Evolutionary conservation across 2,888 invertebrate genomes (phyloP).

Genomic region (Nemotelus nigrinus): DNA sequence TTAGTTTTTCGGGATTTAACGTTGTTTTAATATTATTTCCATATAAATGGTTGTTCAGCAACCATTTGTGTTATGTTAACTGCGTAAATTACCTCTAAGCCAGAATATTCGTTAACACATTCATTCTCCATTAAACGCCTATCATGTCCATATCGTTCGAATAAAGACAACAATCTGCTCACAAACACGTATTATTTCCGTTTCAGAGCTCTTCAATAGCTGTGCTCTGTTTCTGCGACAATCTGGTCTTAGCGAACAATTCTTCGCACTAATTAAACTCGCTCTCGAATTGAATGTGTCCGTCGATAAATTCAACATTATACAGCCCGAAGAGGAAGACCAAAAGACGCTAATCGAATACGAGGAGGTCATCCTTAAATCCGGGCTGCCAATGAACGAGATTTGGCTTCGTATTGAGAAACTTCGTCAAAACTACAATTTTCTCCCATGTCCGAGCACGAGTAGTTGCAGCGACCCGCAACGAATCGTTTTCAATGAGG

Average conservation of each 20-base stretch:
- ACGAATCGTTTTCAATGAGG: conserved; percentile 72
- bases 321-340: conserved; percentile 57
- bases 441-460: conserved; percentile 69
- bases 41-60: no score
- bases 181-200: conserved; percentile 57
- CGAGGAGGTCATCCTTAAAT: conserved; percentile 71
- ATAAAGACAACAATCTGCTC: no score
- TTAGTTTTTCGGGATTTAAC: no score
- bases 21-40: no score
- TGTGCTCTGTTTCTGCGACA: conserved; percentile 72
- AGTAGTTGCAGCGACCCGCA: conserved; percentile 71
- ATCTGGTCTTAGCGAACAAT: conserved; percentile 78
- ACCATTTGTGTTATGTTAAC: no score
- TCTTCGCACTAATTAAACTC: conserved; percentile 77
- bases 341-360: conserved; percentile 66
- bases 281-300: conserved; percentile 75
- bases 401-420: conserved; percentile 81
- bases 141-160: no score
- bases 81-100: no score
- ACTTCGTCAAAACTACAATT: conserved; percentile 76
- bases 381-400: conserved; percentile 76
- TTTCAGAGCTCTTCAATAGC: conserved; percentile 67
- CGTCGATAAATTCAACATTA: conserved; percentile 60
- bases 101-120: no score
- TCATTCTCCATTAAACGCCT: no score